Conservation (phyloP, 2,888 invertebrate species). For the Sclerodermus sp. region DNA sequence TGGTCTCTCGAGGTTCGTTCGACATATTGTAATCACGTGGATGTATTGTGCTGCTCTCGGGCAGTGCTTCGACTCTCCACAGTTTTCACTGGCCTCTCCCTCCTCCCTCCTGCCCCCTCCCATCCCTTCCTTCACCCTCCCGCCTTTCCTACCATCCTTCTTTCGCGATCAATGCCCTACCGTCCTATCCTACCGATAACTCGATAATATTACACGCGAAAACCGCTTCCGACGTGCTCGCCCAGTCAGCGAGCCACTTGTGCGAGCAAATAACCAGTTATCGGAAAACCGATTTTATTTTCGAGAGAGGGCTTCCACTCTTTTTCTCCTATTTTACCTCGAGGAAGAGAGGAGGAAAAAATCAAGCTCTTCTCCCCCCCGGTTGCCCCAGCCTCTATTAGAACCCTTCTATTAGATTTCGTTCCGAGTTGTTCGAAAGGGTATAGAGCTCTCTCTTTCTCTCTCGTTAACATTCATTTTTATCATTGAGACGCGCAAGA, state of each 20-base stretch:
- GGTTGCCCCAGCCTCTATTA: too few species aligned
- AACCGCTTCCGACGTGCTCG: constrained; percentile 51
- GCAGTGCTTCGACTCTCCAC: constrained; percentile 17
- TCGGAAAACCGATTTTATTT: constrained; percentile 54
- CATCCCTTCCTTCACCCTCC: constrained; percentile 18
- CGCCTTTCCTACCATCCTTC: constrained; percentile 16
- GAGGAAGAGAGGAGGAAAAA: too few species aligned
- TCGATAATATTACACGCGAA: constrained; percentile 53
- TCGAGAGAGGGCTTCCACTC: constrained; percentile 37
- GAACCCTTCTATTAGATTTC: too few species aligned
- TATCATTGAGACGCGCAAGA: too few species aligned
- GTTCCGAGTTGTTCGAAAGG: too few species aligned
- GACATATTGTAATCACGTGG: constrained; percentile 52
- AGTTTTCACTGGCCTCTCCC: constrained; percentile 15
- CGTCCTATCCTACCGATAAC: constrained; percentile 44
- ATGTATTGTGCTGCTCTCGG: constrained; percentile 47
- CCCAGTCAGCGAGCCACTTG: constrained; percentile 53
- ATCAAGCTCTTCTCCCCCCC: too few species aligned
- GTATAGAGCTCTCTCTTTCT: too few species aligned
- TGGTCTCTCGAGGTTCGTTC: constrained; percentile 45
- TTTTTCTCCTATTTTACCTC: constrained; percentile 12
- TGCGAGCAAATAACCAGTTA: constrained; percentile 53
- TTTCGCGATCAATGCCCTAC: constrained; percentile 38
- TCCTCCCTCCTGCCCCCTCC: constrained; percentile 20
- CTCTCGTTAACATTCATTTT: too few species aligned